Evolutionary conservation across 30 jellyfish, hydroid and myxozoan species (phyloP).

Genomic region (Hydractinia echinata): DNA sequence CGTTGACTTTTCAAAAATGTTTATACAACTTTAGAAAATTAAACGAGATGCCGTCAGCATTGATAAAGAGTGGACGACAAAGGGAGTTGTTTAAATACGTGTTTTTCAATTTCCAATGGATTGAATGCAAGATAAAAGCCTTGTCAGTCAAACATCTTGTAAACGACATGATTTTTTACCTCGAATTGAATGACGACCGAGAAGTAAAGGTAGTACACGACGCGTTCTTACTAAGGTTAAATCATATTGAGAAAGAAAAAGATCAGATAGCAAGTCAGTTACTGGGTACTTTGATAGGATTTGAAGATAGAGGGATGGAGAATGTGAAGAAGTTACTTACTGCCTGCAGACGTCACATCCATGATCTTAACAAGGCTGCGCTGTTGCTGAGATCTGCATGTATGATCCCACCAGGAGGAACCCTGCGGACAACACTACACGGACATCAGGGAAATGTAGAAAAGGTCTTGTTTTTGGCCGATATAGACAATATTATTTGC

Average conservation of each 20-base stretch:
- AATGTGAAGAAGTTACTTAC: not conserved
- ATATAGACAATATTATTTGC: too few relatives aligned
- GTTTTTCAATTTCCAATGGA: not conserved
- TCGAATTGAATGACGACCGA: not conserved
- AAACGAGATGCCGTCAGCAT: not conserved
- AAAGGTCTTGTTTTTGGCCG: too few relatives aligned
- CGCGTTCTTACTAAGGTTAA: not conserved
- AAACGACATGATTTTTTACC: not conserved
- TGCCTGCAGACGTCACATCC: not conserved
- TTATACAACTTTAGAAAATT: not conserved
- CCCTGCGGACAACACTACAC: not conserved
- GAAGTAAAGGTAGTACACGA: not conserved
- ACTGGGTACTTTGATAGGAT: not conserved
- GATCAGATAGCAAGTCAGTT: not conserved
- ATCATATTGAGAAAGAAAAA: not conserved
- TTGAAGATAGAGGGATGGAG: not conserved
- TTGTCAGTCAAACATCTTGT: not conserved
- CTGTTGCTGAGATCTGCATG: not conserved
- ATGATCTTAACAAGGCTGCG: not conserved
- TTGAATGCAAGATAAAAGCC: not conserved
- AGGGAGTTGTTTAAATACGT: not conserved
- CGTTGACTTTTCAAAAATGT: not conserved
- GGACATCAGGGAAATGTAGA: not conserved
- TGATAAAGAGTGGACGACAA: not conserved
- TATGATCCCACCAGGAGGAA: not conserved